Percentiles rank a stretch among this genome's conserved stretches.
Conservation (phyloP, 1,140 invertebrate genomes). For the Melanaphis sacchari region DNA sequence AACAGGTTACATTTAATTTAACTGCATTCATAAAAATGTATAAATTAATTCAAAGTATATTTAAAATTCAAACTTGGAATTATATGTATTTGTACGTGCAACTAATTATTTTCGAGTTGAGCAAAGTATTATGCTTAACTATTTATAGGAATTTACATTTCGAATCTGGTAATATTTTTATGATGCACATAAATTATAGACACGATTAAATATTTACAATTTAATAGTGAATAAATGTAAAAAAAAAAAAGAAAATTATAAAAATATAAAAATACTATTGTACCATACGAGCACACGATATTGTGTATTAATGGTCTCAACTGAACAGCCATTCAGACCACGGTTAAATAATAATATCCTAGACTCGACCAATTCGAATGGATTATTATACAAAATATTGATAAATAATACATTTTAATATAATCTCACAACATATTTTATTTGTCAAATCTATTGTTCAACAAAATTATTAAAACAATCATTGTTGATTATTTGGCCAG, state of each 20-base stretch:
- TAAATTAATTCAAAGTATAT: neutral
- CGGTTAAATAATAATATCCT: neutral
- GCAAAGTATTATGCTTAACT: neutral
- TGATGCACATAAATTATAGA: neutral
- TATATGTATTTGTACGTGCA: neutral
- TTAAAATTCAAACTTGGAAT: neutral
- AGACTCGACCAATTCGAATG: neutral
- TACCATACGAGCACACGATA: neutral
- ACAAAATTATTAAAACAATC: neutral
- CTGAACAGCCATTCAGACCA: neutral
- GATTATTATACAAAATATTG: neutral
- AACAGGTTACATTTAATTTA: slow-evolving; percentile 3
- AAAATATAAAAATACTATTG: neutral
- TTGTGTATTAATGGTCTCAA: neutral
- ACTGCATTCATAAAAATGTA: neutral
- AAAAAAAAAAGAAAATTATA: no score
- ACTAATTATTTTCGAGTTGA: neutral
- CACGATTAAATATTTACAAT: neutral
- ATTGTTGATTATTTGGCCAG: neutral
- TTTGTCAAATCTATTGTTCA: neutral
- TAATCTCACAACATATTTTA: neutral
- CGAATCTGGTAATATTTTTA: neutral
- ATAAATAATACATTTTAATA: neutral
- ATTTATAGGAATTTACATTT: neutral
- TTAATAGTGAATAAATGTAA: neutral